These are phyloP conservation scores for Conistra vaccinii DNA, from an alignment of 2,888 invertebrate genomes.

Conservation along the genomic window DNA sequence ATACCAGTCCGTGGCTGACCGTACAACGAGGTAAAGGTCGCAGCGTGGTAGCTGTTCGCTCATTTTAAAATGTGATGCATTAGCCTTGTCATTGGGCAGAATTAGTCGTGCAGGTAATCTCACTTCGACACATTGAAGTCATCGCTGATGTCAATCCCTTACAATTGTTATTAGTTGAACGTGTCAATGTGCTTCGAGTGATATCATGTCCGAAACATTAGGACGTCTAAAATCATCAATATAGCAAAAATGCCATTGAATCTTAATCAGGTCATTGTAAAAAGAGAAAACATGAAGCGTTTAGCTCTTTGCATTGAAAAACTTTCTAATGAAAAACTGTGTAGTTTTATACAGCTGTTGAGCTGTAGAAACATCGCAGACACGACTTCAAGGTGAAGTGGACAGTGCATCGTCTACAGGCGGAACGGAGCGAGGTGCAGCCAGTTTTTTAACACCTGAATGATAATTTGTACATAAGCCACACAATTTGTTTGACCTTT, in stretches of 20 bases:
- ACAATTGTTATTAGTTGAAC: not conserved
- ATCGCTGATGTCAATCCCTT: constrained; percentile 41
- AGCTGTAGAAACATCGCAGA: constrained; percentile 29
- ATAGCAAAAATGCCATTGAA: constrained; percentile 17
- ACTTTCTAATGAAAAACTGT: constrained; percentile 62
- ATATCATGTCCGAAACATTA: constrained; percentile 24
- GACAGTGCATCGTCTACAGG: constrained; percentile 1
- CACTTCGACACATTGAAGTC: constrained; percentile 11
- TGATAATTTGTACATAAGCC: constrained; percentile 26
- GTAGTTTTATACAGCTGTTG: constrained; percentile 4
- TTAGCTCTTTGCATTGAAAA: constrained; percentile 33
- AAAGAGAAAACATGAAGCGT: constrained; percentile 33
- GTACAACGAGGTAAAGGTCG: constrained; percentile 57
- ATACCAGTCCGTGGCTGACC: constrained; percentile 43
- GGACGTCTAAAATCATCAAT: constrained; percentile 19
- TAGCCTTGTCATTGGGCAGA: constrained; percentile 39
- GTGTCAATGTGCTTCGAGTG: constrained; percentile 3
- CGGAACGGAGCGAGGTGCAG: constrained; percentile 27
- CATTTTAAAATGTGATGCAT: constrained; percentile 44
- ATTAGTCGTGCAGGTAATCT: constrained; percentile 25
- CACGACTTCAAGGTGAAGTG: constrained; percentile 44
- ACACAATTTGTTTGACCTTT: constrained; percentile 14
- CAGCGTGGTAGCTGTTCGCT: constrained; percentile 7
- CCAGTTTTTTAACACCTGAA: constrained; percentile 17
- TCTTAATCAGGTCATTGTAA: constrained; percentile 49